Evolutionary conservation across 2,888 invertebrate species (phyloP).

Genomic region (Lycaena phlaeas): DNA sequence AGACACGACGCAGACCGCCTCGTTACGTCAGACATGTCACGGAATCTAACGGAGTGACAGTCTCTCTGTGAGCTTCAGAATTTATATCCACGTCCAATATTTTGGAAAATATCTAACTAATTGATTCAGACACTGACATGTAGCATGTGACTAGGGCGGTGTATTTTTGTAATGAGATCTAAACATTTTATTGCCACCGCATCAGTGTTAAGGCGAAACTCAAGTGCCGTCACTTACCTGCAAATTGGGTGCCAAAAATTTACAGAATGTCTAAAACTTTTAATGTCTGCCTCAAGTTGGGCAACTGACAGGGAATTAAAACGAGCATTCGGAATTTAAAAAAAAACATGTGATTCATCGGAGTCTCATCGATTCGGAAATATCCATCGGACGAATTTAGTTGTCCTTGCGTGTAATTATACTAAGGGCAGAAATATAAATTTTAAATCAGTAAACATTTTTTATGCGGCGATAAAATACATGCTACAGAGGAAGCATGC

Average conservation of each 20-base stretch:
- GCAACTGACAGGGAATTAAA: constrained; percentile 53
- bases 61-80: constrained; percentile 46
- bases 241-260: constrained; percentile 42
- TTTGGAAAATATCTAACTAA: constrained; percentile 32
- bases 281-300: constrained; percentile 43
- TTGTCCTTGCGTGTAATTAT: constrained; percentile 61
- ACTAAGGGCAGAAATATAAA: constrained; percentile 55
- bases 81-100: constrained; percentile 31
- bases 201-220: background rate
- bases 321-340: constrained; percentile 41
- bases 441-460: too few relatives aligned
- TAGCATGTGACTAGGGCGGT: background rate
- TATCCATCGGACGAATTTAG: constrained; percentile 55
- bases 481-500: too few relatives aligned
- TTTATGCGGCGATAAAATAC: too few relatives aligned
- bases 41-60: constrained; percentile 42
- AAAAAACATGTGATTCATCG: constrained; percentile 57
- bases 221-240: constrained; percentile 28
- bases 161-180: background rate
- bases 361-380: constrained; percentile 63
- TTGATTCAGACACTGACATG: constrained; percentile 18
- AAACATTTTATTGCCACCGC: background rate
- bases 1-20: constrained; percentile 49
- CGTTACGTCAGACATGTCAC: constrained; percentile 55
- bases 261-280: constrained; percentile 43